Percentiles rank a stretch among this genome's conserved stretches.
phyloP scores from a whole-genome alignment of 2,888 invertebrate species.

The Calephelis perditalis region DNA sequence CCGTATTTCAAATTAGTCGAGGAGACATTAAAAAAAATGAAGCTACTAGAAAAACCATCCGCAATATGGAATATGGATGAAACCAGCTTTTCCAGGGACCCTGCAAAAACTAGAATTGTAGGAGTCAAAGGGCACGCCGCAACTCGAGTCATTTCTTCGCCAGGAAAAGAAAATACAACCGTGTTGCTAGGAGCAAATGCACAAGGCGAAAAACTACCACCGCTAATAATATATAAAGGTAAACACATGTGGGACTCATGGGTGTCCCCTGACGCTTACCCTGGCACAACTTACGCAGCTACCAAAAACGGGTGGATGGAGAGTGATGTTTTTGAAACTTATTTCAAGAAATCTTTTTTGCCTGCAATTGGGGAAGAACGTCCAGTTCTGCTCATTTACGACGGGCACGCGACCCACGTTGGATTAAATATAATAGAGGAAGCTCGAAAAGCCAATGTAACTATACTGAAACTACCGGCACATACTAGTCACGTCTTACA shows the following conservation, averaged over 20 bases:
- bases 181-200: conserved; percentile 32
- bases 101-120: conserved; percentile 32
- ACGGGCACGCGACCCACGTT: conserved; percentile 32
- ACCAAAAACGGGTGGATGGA: conserved; percentile 23
- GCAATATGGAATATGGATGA: conserved; percentile 29
- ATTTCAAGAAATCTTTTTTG: conserved; percentile 27
- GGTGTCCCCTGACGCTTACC: conserved; percentile 20
- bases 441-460: conserved; percentile 11
- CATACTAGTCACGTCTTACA: conserved; percentile 33
- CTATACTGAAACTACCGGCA: conserved; percentile 29
- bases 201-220: conserved; percentile 32
- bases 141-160: conserved; percentile 28
- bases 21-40: conserved; percentile 11
- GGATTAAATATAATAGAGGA: conserved; percentile 21
- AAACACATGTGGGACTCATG: conserved; percentile 38
- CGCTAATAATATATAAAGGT: conserved; percentile 34
- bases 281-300: conserved; percentile 17
- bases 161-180: conserved; percentile 34
- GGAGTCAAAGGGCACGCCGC: conserved; percentile 29
- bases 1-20: conserved; percentile 25
- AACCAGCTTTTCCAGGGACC: conserved; percentile 30
- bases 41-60: conserved; percentile 9
- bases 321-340: conserved; percentile 22
- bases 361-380: conserved; percentile 25
- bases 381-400: conserved; percentile 31